These are phyloP conservation scores for Neostethus bicornis DNA, from an alignment of 2,797 vertebrate genomes.

Conservation along the genomic window DNA sequence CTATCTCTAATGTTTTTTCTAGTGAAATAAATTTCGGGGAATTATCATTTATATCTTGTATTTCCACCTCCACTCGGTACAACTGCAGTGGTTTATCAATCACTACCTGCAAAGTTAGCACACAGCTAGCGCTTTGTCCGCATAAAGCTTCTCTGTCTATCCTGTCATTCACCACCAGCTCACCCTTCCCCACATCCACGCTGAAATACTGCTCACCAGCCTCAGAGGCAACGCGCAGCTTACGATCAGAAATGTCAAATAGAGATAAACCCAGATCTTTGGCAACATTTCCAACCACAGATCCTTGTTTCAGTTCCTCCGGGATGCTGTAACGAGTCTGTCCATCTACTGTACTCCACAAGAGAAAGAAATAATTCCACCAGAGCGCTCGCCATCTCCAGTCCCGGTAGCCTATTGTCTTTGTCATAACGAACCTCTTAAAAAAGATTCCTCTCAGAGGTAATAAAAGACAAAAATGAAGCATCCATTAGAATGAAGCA, in stretches of 20 bases:
- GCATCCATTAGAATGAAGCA: too few species aligned
- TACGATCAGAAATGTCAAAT: conserved; percentile 80
- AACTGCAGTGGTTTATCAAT: conserved; percentile 81
- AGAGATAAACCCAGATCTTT: conserved; percentile 83
- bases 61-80: conserved; percentile 73
- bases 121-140: conserved; percentile 79
- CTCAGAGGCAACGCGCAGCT: conserved; percentile 80
- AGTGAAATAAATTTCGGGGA: conserved; percentile 55
- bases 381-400: conserved; percentile 57
- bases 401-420: conserved; percentile 51
- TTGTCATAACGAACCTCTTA: conserved; percentile 47
- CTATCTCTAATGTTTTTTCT: conserved; percentile 55
- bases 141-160: conserved; percentile 86
- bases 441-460: too few species aligned
- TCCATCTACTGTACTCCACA: conserved; percentile 68
- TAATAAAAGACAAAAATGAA: too few species aligned
- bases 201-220: conserved; percentile 83
- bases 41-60: conserved; percentile 86
- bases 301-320: conserved; percentile 83
- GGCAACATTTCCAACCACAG: conserved; percentile 84
- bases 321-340: conserved; percentile 86
- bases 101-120: conserved; percentile 80
- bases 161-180: conserved; percentile 82
- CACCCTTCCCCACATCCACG: conserved; percentile 80
- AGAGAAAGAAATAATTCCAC: conserved; percentile 61